These are phyloP conservation scores for Eilema griseolum DNA, from an alignment of 2,888 invertebrate genomes.

Conservation along the genomic window DNA sequence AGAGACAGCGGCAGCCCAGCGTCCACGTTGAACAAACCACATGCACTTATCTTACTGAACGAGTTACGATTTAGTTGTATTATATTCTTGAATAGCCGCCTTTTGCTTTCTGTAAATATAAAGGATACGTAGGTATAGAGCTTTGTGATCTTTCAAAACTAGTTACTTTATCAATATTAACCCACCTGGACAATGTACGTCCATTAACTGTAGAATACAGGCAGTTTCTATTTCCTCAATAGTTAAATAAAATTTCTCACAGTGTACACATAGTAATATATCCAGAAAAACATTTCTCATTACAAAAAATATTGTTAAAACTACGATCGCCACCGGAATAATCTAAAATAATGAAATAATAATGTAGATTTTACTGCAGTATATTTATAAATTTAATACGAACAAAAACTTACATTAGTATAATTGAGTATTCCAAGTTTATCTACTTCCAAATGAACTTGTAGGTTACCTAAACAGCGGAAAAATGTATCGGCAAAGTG, in stretches of 20 bases:
- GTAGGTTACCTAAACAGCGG: background rate
- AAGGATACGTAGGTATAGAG: background rate
- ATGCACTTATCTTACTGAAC: slow-evolving; percentile 20
- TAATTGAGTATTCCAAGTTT: background rate
- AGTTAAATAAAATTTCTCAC: slow-evolving; percentile 47
- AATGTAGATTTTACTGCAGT: background rate
- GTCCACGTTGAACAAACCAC: slow-evolving; percentile 18
- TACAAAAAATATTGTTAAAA: background rate
- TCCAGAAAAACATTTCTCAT: slow-evolving; percentile 39
- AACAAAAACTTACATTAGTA: background rate
- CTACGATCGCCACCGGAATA: background rate
- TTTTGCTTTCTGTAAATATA: slow-evolving; percentile 15
- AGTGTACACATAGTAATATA: slow-evolving; percentile 32
- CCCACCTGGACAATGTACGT: background rate
- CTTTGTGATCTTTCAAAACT: background rate
- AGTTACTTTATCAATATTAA: background rate
- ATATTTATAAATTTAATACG: background rate
- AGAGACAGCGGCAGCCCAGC: slow-evolving; percentile 2
- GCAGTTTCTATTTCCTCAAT: slow-evolving; percentile 33
- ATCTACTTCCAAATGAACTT: slow-evolving; percentile 19
- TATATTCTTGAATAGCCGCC: slow-evolving; percentile 5
- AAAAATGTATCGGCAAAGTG: too few species aligned
- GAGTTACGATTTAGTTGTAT: slow-evolving; percentile 7
- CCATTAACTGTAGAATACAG: slow-evolving; percentile 21
- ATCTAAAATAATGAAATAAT: background rate